Conservation (phyloP, 2,888 invertebrate species). For the Apotomis capreana region DNA sequence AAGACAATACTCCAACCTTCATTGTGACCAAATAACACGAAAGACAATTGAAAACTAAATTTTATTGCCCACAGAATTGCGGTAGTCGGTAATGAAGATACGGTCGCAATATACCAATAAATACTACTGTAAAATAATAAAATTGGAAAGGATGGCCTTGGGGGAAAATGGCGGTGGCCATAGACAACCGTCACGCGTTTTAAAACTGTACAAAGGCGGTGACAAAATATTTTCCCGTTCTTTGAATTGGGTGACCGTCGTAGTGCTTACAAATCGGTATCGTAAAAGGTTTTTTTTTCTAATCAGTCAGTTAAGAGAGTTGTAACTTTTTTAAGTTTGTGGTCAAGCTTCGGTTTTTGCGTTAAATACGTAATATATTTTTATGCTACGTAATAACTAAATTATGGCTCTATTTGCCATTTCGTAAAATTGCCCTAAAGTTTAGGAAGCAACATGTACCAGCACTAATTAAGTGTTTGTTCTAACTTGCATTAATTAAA, state of each 20-base stretch:
- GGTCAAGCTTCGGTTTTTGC: constrained; percentile 45
- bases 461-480: too few species aligned
- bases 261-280: constrained; percentile 31
- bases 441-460: too few species aligned
- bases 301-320: constrained; percentile 52
- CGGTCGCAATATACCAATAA: constrained; percentile 69
- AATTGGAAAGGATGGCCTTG: constrained; percentile 49
- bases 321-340: constrained; percentile 47
- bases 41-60: constrained; percentile 50
- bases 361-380: constrained; percentile 50
- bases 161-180: constrained; percentile 41
- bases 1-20: constrained; percentile 45
- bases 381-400: constrained; percentile 38
- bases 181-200: constrained; percentile 43
- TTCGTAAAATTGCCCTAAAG: constrained; percentile 2
- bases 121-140: constrained; percentile 72
- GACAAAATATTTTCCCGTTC: constrained; percentile 58
- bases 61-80: constrained; percentile 59
- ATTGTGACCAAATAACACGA: constrained; percentile 15
- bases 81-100: constrained; percentile 67
- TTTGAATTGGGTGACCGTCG: constrained; percentile 18
- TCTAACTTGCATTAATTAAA: too few species aligned
- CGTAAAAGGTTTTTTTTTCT: constrained; percentile 24
- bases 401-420: not conserved
- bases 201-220: constrained; percentile 45